Base-by-base conservation (phyloP, 2,888 invertebrate species). In the Lydus trimaculatus region DNA sequence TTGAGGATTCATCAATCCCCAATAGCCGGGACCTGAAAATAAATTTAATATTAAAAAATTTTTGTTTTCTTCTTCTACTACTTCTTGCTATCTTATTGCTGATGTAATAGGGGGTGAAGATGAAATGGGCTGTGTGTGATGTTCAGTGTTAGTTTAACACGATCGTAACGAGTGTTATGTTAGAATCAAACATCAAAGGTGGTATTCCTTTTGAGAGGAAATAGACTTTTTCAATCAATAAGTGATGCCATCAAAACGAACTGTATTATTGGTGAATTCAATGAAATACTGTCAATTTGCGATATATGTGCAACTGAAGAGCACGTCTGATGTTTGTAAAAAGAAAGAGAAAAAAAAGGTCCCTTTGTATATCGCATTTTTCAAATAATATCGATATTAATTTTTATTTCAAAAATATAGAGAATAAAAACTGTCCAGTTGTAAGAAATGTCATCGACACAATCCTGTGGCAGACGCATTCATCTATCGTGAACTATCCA, bases 1-100 rank as follows among this genome's bases (percentile, higher is more conserved):
- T 85, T 98, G 97, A 15, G 97, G 96, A 88, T 98, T 98, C 87
- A 98, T 95, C 77, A 97, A 90, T 68, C 99, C 98, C 99, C 99
- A 99, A 88, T 97, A 98, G 67, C 95, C 94, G 61, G 98, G 98
- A 87, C 99, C 99, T 97, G 89, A 2, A 87, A 87, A 77, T 72
- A 73, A 74, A 75, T 58, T 64, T 61, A 31, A 58, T 31, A 64
- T n/a, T 61, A 64, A 8, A 43, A n/a, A 36, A 31, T 31, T 6
- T 6, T 36, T 7, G 17, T 11, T 7, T 13, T 43, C 17, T 43
- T 43, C 11, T 31, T 61, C 36, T n/a, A n/a, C n/a, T n/a, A n/a
- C n/a, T n/a, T n/a, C n/a, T n/a, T n/a, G n/a, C 59, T 28, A 13
- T 59, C 31, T 31, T 33, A 59, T 31, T 33, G n/a, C n/a, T n/a